Evolutionary conservation across 2,797 vertebrate genomes (phyloP), one percentile per base, ranked within the genome.

Genomic region (Silurus lanzhouensis): DNA sequence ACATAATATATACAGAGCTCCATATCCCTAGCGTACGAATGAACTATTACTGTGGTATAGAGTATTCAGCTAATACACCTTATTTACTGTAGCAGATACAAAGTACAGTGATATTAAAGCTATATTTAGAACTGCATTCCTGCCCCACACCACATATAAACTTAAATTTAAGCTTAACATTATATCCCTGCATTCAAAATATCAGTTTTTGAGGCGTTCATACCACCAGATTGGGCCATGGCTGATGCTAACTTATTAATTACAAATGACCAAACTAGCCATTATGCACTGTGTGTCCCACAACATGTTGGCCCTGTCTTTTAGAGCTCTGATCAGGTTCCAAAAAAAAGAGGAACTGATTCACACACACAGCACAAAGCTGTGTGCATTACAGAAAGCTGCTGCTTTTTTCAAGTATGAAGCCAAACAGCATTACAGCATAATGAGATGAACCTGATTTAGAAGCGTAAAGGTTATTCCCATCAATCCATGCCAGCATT

Each of bases 391-490:
- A 60, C 64, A 80, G 48, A 25, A n/a, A 85, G 72, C 31, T 27
- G 19, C 61, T 55, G 74, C 83, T 52, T 84, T 70, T 71, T 83
- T 85, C 68, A 64, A 86, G 63, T 76, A 67, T 77, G 85, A 87
- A 74, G 72, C 81, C 82, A 85, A 88, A 87, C 85, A 83, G 58
- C 83, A 86, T 81, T 66, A 27, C 64, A 83, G 82, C 79, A 67
- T 86, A 88, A 90, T 87, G 86, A 88, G 84, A 86, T 84, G 63
- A 86, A 85, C 83, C 79, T 84, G 87, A 90, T 88, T 90, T 88
- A 90, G 84, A 88, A 88, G 87, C 86, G 66, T 87, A 90, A 88
- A 90, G 86, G 89, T 88, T 90, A 90, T 76, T 58, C 86, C 83
- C 87, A 90, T 90, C 89, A 86, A 90, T 90, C 87, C 89, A 90